Evolutionary conservation across 2,888 invertebrate genomes (phyloP), one percentile per base, ranked within the genome.

Genomic region (Strigamia crassipes): DNA sequence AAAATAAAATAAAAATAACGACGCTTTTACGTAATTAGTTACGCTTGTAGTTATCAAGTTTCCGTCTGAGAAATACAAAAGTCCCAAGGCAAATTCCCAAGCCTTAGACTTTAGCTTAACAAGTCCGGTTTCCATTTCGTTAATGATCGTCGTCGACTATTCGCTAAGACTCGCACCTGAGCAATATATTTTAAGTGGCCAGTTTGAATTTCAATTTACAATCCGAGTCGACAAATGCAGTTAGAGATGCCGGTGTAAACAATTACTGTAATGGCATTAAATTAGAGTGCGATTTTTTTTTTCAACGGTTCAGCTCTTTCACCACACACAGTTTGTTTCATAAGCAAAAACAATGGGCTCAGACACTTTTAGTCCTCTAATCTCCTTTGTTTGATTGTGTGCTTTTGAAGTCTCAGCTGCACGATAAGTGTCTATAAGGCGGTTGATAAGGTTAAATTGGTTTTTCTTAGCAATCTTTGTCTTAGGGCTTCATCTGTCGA

Each of bases 21-120:
- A 66, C 23, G 66, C 66, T 66, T 66, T 66, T 66, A 66, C 66
- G 66, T 66, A 66, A 66, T 66, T 66, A 66, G 66, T 66, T 66
- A 66, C 66, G 66, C 66, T 66, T 66, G 66, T 27, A 66, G 66
- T 66, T 66, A 13, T 23, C 66, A 2, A 66, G 66, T 66, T 66
- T 9, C 3, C 66, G 15, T 66, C 66, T 66, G 23, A 51, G 51
- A 66, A 66, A 66, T 66, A 66, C 66, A 66, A 23, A 66, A 66
- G 66, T 66, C 66, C 27, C 66, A 66, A 31, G 8, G 27, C 66
- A 23, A 66, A 66, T 27, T 66, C 31, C 66, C 66, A 9, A 9
- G 23, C 23, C 66, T 66, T 66, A 66, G 15, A 12, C 12, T 66
- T 15, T 23, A 66, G 61, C 61, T 61, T 51, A 51, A 18, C 66